A percentile compares a stretch with the other conserved stretches of the same genome.
Conservation (phyloP, 2,888 invertebrate genomes). For the Tridacna crocea region DNA sequence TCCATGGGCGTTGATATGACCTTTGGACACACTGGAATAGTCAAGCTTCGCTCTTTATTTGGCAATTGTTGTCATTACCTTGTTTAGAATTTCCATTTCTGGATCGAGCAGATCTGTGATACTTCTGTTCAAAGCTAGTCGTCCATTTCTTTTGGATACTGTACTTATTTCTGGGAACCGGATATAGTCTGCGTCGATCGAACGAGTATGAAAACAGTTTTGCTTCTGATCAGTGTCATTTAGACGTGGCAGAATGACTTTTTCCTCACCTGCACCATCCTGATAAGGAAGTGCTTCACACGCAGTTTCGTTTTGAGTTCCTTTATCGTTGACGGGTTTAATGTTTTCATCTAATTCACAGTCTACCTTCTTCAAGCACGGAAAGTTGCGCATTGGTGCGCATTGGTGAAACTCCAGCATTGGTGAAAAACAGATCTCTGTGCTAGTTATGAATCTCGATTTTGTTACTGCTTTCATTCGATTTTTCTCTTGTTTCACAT, state of each 20-base stretch:
- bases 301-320: neutral
- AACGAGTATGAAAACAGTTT: neutral
- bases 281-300: neutral
- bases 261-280: neutral
- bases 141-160: constrained; percentile 15
- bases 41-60: no score
- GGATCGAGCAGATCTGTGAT: constrained; percentile 52
- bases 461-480: neutral
- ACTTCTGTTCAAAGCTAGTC: constrained; percentile 38
- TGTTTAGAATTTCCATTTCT: constrained; percentile 50
- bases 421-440: neutral
- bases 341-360: neutral
- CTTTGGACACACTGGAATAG: no score
- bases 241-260: constrained; percentile 20
- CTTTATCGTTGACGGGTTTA: neutral
- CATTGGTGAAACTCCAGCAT: neutral
- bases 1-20: no score
- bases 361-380: neutral
- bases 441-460: neutral
- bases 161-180: constrained; percentile 43
- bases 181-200: constrained; percentile 16
- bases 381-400: neutral
- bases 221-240: constrained; percentile 9
- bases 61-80: constrained; percentile 15
- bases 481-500: neutral